These are phyloP conservation scores for Heliocidaris tuberculata DNA, from an alignment of 35 echinoderm and acorn worm species.

Conservation along the genomic window DNA sequence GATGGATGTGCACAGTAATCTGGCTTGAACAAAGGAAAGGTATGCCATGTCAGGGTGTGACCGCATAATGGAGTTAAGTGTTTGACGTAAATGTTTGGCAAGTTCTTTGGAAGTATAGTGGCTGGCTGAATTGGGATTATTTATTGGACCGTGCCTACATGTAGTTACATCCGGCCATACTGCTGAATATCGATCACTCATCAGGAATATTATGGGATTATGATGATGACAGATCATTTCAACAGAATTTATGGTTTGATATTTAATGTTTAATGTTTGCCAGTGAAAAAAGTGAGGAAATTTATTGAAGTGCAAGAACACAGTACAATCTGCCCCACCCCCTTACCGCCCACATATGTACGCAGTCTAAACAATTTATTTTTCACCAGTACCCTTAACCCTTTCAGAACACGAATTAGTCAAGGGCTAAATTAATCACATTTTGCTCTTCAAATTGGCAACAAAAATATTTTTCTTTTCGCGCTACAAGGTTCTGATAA, in stretches of 20 bases:
- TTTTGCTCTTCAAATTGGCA: too few species aligned
- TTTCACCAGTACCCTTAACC: neutral
- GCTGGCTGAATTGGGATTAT: neutral
- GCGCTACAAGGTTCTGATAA: too few species aligned
- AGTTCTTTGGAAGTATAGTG: neutral
- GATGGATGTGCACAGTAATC: neutral
- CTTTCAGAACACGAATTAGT: neutral
- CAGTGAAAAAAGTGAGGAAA: neutral
- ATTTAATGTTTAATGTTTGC: neutral
- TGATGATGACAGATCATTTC: too few species aligned
- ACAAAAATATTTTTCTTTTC: too few species aligned
- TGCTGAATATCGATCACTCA: too few species aligned
- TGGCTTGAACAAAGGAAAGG: neutral
- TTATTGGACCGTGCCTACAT: too few species aligned
- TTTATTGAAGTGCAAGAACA: neutral
- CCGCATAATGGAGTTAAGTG: neutral
- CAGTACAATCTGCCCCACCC: neutral
- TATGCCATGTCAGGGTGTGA: neutral
- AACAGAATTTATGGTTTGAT: too few species aligned
- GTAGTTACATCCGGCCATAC: too few species aligned
- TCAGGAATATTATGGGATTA: too few species aligned
- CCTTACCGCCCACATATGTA: neutral
- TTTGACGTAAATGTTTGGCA: neutral
- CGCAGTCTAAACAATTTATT: too few species aligned
- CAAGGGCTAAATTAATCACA: too few species aligned